These are phyloP conservation scores for Nebria salina DNA, from an alignment of 2,888 invertebrate species.

Conservation along the genomic window DNA sequence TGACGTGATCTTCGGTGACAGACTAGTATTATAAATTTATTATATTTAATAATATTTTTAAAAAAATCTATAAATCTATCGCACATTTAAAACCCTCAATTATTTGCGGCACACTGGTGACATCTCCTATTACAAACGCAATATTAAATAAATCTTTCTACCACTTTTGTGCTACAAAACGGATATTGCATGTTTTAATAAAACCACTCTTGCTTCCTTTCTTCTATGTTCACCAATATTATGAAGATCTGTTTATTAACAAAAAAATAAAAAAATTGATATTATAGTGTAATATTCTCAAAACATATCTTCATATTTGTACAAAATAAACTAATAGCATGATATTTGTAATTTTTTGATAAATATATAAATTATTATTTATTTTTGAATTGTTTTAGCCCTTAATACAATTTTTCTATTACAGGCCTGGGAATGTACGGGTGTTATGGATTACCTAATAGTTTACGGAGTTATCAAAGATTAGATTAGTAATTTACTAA, in stretches of 20 bases:
- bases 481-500: conserved; percentile 54
- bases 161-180: no score
- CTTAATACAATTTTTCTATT: conserved; percentile 52
- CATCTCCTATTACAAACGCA: no score
- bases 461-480: conserved; percentile 59
- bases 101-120: no score
- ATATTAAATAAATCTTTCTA: no score
- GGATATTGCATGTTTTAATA: not conserved
- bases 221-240: not conserved
- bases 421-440: conserved; percentile 77
- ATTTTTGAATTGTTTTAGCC: conserved; percentile 7
- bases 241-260: not conserved
- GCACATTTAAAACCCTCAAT: no score
- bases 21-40: not conserved
- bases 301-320: not conserved
- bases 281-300: not conserved
- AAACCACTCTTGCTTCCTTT: not conserved
- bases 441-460: conserved; percentile 72
- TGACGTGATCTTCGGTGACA: not conserved
- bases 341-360: not conserved
- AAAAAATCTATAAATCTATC: no score
- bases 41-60: not conserved
- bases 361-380: conserved; percentile 21
- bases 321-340: not conserved
- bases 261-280: not conserved